phyloP scores from a whole-genome alignment of 2,888 invertebrate genomes.

The Orthosia gracilis region DNA sequence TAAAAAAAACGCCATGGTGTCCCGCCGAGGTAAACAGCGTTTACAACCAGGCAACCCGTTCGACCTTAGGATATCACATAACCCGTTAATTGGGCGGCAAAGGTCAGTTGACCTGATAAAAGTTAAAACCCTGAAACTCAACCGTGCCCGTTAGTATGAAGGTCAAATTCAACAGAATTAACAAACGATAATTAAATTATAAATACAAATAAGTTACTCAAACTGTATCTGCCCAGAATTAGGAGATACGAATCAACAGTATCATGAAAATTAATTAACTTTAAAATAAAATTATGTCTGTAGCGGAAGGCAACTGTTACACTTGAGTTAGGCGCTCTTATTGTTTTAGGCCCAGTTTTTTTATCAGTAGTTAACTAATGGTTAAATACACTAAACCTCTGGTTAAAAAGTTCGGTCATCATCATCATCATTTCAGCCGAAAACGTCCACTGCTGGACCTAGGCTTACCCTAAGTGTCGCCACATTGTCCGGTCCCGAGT shows the following conservation, averaged over 20 bases:
- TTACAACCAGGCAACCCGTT: not conserved
- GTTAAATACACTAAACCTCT: no score
- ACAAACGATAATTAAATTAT: conserved; percentile 22
- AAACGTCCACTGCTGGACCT: no score
- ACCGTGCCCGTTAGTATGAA: not conserved
- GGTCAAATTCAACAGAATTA: conserved; percentile 1
- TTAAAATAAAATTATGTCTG: conserved; percentile 54
- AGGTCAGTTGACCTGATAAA: not conserved
- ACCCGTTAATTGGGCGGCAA: not conserved
- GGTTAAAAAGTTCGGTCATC: no score
- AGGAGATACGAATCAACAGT: conserved; percentile 34
- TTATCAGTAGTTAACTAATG: no score
- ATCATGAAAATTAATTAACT: conserved; percentile 53
- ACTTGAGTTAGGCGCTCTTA: conserved; percentile 70
- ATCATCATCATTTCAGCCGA: no score
- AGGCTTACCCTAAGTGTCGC: no score
- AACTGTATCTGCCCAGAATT: conserved; percentile 16
- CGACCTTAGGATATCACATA: not conserved
- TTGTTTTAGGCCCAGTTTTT: conserved; percentile 63
- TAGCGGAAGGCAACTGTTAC: conserved; percentile 58
- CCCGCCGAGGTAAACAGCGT: no score
- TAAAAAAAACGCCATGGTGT: not conserved
- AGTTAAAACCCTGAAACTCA: not conserved
- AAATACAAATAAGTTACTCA: conserved; percentile 36
- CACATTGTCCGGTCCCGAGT: no score